Percentiles rank a stretch among this genome's conserved stretches.
phyloP scores from a whole-genome alignment of 2,888 invertebrate genomes.

The Maniola hyperantus region DNA sequence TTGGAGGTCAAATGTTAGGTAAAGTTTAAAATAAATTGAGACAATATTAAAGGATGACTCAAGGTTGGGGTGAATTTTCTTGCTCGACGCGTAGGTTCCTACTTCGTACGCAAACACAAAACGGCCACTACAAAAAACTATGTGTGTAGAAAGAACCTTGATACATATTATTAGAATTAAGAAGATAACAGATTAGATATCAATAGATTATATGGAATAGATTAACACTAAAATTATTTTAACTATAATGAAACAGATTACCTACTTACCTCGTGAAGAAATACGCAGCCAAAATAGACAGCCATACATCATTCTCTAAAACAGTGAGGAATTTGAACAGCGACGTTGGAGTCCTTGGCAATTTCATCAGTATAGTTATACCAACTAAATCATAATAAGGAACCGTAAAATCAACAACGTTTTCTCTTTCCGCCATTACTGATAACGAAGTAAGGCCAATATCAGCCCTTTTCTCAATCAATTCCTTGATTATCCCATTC shows the following conservation, averaged over 20 bases:
- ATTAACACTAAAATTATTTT: no score
- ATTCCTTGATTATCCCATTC: constrained; percentile 92
- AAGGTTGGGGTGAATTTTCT: no score
- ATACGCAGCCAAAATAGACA: constrained; percentile 96
- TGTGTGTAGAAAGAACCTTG: no score
- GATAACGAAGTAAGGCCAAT: constrained; percentile 96
- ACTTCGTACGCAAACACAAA: no score
- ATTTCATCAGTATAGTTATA: constrained; percentile 97
- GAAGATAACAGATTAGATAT: no score
- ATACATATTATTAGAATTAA: neutral
- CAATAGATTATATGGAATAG: no score
- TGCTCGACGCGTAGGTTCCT: no score
- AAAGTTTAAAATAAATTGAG: no score
- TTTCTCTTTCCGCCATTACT: constrained; percentile 98
- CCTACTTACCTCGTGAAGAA: constrained; percentile 91
- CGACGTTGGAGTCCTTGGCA: constrained; percentile 94
- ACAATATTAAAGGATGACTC: no score
- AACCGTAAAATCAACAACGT: constrained; percentile 98
- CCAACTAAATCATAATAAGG: constrained; percentile 99
- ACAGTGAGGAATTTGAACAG: constrained; percentile 98
- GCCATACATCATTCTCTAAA: constrained; percentile 97
- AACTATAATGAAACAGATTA: neutral
- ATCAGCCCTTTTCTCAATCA: constrained; percentile 94
- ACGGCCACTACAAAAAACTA: no score
- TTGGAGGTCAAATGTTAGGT: no score